Evolutionary conservation across 2,113 vertebrate species (phyloP).

Genomic region (Hydropotes inermis): DNA sequence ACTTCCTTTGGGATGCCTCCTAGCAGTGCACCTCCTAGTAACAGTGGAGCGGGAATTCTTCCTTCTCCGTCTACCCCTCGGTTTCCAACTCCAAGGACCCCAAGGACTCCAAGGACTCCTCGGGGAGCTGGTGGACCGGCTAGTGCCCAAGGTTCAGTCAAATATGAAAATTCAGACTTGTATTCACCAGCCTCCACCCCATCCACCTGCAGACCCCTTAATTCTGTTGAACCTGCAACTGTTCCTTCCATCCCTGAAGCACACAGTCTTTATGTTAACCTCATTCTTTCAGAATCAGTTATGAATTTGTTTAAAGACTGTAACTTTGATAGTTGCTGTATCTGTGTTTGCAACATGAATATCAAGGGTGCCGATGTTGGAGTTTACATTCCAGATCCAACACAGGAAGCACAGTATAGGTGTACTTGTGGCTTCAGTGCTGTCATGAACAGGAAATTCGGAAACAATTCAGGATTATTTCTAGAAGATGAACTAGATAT

Average conservation of each 20-base stretch:
- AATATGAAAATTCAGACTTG: conserved; percentile 96
- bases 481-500: conserved; percentile 99
- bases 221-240: conserved; percentile 96
- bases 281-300: conserved; percentile 98
- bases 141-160: conserved; percentile 95
- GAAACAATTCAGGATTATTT: conserved; percentile 95
- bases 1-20: conserved; percentile 93
- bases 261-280: conserved; percentile 98
- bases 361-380: conserved; percentile 98
- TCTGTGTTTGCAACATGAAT: conserved; percentile 99
- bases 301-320: conserved; percentile 99
- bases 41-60: conserved; percentile 92
- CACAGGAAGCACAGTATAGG: conserved; percentile 90
- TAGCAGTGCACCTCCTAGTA: conserved; percentile 95
- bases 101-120: conserved; percentile 94
- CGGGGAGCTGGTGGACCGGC: conserved; percentile 90
- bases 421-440: conserved; percentile 98
- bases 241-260: conserved; percentile 97
- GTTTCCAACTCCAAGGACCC: conserved; percentile 95
- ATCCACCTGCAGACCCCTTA: conserved; percentile 95
- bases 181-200: conserved; percentile 98
- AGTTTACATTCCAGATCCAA: conserved; percentile 95
- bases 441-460: conserved; percentile 96
- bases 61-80: conserved; percentile 97
- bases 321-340: conserved; percentile 99